These are phyloP conservation scores for Acronicta aceris DNA, from an alignment of 2,888 invertebrate species.

Conservation along the genomic window DNA sequence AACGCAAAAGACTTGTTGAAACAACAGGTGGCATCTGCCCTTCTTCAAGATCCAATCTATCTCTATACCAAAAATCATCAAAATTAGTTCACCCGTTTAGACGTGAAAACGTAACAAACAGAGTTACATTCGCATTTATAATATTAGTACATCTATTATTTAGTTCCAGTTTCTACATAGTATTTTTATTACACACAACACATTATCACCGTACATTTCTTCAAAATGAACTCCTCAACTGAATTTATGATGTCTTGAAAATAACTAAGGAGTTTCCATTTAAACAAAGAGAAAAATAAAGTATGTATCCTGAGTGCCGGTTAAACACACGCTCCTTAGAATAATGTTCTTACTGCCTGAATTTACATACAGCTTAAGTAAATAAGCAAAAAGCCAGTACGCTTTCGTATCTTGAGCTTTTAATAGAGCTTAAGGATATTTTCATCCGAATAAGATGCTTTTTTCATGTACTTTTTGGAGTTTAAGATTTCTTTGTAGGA, in stretches of 20 bases:
- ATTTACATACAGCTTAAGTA: constrained; percentile 48
- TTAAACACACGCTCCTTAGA: constrained; percentile 34
- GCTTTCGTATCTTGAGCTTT: constrained; percentile 32
- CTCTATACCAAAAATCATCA: too few relatives aligned
- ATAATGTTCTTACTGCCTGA: constrained; percentile 45
- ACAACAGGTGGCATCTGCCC: too few relatives aligned
- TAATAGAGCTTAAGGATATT: constrained; percentile 28
- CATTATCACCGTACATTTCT: not conserved
- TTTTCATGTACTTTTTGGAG: constrained; percentile 4
- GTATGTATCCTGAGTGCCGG: constrained; percentile 22
- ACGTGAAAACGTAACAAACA: too few relatives aligned
- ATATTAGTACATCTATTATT: too few relatives aligned
- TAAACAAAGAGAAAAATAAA: constrained; percentile 39
- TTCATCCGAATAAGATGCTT: constrained; percentile 1
- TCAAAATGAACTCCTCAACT: constrained; percentile 10
- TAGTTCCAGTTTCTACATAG: not conserved
- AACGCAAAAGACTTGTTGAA: too few relatives aligned
- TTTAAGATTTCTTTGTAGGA: not conserved
- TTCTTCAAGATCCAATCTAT: too few relatives aligned
- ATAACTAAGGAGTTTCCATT: constrained; percentile 34
- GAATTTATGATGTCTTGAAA: constrained; percentile 20
- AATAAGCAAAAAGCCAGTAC: constrained; percentile 49
- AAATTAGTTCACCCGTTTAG: too few relatives aligned
- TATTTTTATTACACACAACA: not conserved
- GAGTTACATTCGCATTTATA: too few relatives aligned